These are phyloP conservation scores for Netelia fuscicornis DNA, from an alignment of 2,888 invertebrate species.

Conservation along the genomic window DNA sequence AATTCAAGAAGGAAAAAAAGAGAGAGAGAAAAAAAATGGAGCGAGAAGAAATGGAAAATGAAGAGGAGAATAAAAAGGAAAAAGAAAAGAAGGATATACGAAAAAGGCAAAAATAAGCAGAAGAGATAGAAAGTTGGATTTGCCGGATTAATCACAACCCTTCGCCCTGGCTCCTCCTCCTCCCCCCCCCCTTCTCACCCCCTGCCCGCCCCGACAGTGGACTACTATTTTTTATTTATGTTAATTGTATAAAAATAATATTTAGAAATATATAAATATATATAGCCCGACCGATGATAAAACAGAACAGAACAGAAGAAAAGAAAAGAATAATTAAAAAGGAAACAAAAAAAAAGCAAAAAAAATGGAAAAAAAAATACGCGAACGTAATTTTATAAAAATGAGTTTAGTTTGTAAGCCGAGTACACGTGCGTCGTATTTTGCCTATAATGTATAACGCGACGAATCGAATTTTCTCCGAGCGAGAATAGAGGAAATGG, in stretches of 20 bases:
- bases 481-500: not conserved
- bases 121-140: conserved; percentile 38
- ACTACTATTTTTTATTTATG: conserved; percentile 70
- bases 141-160: conserved; percentile 25
- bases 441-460: conserved; percentile 51
- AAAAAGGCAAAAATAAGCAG: not conserved
- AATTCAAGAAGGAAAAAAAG: conserved; percentile 3
- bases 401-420: conserved; percentile 21
- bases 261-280: conserved; percentile 69
- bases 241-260: conserved; percentile 74
- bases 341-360: not conserved
- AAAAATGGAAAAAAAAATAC: conserved; percentile 18
- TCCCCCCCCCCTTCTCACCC: too few species aligned
- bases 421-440: conserved; percentile 45
- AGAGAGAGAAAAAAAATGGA: not conserved
- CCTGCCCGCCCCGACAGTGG: conserved; percentile 41
- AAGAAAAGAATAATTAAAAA: too few species aligned
- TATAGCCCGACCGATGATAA: not conserved
- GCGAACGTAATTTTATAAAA: conserved; percentile 67
- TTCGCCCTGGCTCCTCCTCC: not conserved
- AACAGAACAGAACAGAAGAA: too few species aligned
- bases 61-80: not conserved
- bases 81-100: not conserved
- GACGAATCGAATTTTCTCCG: conserved; percentile 41
- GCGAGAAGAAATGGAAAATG: not conserved